Evolutionary conservation across 2,113 vertebrate species (phyloP).

Genomic region (Turnix velox): DNA sequence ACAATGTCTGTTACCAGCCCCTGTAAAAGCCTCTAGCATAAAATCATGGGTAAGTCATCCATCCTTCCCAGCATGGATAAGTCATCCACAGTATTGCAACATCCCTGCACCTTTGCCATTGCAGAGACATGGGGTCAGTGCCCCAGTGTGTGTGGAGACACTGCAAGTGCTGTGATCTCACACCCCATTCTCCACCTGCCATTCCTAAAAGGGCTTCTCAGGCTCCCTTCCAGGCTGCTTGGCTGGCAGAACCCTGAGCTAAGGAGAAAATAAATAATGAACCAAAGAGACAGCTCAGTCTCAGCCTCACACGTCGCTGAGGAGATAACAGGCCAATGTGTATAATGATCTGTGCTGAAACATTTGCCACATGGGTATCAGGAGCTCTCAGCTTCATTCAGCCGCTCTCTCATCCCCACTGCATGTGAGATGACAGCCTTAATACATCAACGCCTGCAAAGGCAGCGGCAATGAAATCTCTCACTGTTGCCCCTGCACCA

Average conservation of each 20-base stretch:
- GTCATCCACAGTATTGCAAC: neutral
- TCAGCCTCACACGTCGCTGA: constrained; percentile 11
- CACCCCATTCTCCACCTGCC: rapidly evolving
- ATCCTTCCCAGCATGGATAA: neutral
- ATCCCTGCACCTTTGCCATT: neutral
- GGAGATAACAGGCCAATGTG: constrained; percentile 23
- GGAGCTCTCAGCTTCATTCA: constrained; percentile 48
- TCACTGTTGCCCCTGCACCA: constrained; percentile 52
- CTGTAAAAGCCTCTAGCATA: neutral
- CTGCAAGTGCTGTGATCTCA: rapidly evolving
- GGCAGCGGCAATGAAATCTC: constrained; percentile 34
- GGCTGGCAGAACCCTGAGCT: neutral
- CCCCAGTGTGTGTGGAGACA: neutral
- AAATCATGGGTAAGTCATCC: neutral
- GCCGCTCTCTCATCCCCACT: constrained; percentile 22
- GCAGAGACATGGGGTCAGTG: neutral
- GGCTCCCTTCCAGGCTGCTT: neutral
- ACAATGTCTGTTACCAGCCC: neutral
- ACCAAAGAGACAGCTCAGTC: constrained; percentile 36
- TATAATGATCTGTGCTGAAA: constrained; percentile 53
- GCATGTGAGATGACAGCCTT: constrained; percentile 41
- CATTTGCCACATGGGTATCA: constrained; percentile 48
- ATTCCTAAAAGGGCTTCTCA: neutral
- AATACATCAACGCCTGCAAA: constrained; percentile 39
- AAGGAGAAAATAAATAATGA: constrained; percentile 51